Percentiles rank a stretch among this genome's conserved stretches.
These are phyloP conservation scores for Drosophila diplacantha DNA, from an alignment of 2,888 invertebrate genomes.

Conservation along the genomic window DNA sequence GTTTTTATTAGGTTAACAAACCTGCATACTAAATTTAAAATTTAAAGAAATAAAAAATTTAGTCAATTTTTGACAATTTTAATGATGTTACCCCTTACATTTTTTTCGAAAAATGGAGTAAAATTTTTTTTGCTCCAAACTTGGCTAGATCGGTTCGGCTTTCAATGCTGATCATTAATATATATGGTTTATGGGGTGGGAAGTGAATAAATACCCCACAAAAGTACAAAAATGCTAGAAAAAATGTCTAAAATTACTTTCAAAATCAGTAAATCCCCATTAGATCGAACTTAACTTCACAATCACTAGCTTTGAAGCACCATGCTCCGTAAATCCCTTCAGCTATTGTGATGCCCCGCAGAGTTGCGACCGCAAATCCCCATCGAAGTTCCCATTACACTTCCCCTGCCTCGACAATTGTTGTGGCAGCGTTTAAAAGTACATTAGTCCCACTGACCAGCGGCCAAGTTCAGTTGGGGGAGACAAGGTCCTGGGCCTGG, in stretches of 20 bases:
- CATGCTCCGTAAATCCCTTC: slow-evolving; percentile 18
- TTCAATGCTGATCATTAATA: background rate
- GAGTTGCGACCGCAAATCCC: slow-evolving; percentile 33
- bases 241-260: background rate
- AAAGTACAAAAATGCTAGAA: background rate
- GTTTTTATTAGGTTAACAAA: too few species aligned
- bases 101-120: too few species aligned
- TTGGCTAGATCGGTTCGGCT: too few species aligned
- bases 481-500: slow-evolving; percentile 6
- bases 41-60: too few species aligned
- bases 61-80: too few species aligned
- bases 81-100: too few species aligned
- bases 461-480: slow-evolving; percentile 24
- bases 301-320: slow-evolving; percentile 14
- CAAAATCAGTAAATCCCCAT: background rate
- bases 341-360: slow-evolving; percentile 32
- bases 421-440: slow-evolving; percentile 60
- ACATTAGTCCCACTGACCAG: slow-evolving; percentile 57
- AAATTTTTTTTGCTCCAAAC: too few species aligned
- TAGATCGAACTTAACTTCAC: background rate
- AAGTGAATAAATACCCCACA: background rate
- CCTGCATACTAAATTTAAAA: too few species aligned
- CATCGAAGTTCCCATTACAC: slow-evolving; percentile 23
- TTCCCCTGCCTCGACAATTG: slow-evolving; percentile 23
- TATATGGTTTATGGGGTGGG: background rate